A percentile compares a stretch with the other conserved stretches of the same genome.
Evolutionary conservation across 2,888 invertebrate genomes (phyloP).

Genomic region (Meloe dianella): DNA sequence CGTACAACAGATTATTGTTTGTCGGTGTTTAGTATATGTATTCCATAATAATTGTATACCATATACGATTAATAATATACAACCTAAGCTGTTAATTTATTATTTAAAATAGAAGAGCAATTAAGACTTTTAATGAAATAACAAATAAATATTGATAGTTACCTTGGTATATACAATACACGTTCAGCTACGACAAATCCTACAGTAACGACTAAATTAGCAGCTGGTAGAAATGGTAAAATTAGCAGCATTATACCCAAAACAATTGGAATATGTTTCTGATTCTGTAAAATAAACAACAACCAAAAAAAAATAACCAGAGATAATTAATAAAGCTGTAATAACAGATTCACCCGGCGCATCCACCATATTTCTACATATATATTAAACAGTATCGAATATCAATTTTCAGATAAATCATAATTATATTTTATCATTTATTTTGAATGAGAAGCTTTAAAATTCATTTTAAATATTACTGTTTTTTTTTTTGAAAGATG

Average conservation of each 20-base stretch:
- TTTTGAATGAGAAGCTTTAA: no score
- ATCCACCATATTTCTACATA: slow-evolving; percentile 12
- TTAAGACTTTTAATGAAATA: background rate
- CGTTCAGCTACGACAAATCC: slow-evolving; percentile 88
- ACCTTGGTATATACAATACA: slow-evolving; percentile 88
- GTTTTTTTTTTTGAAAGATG: background rate
- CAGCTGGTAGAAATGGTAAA: slow-evolving; percentile 85
- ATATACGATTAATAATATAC: slow-evolving; percentile 76
- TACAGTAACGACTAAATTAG: slow-evolving; percentile 80
- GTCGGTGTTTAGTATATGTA: slow-evolving; percentile 60
- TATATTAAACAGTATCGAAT: no score
- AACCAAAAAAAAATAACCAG: background rate
- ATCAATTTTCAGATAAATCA: no score
- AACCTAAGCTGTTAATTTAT: slow-evolving; percentile 73
- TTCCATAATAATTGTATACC: slow-evolving; percentile 74
- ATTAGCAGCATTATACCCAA: slow-evolving; percentile 75
- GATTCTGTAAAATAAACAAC: slow-evolving; percentile 62
- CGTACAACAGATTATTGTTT: slow-evolving; percentile 62
- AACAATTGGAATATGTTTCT: slow-evolving; percentile 71
- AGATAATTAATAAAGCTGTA: background rate
- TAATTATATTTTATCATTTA: no score
- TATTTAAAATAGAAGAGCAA: slow-evolving; percentile 16
- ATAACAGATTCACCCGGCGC: background rate
- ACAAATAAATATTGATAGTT: slow-evolving; percentile 40
- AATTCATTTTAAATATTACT: no score